Base-by-base conservation (phyloP, 2,113 vertebrate genomes). In the Tupaia tana region DNA sequence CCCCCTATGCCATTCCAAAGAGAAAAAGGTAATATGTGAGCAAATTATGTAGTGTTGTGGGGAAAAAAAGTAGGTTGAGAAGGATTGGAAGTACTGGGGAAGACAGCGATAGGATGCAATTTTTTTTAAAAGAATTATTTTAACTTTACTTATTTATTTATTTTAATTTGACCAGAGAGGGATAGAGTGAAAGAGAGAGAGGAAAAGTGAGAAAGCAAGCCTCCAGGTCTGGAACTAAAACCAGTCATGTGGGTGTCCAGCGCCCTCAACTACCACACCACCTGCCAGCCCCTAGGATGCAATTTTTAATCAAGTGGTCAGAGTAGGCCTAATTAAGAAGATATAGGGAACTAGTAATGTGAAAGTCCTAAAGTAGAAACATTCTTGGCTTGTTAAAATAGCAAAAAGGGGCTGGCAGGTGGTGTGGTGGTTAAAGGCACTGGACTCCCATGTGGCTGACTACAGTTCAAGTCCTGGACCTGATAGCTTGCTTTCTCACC, bases 241-340 rank as follows among this genome's bases (percentile, higher is more conserved):
- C 43, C 43, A 43, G 43, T 43, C 43, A 43, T 43, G 43, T 43
- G 43, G 43, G 43, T 43, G 43, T 43, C 43, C 43, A 43, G 43
- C 5, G 43, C 43, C 43, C 43, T 43, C 43, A 43, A 43, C 43
- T 43, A 43, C 43, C 43, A 43, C 5, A 43, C 43, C 43, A 43
- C 43, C 43, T 43, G 43, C 43, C 43, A 43, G 43, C 43, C 43
- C 43, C 43, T 43, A 43, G 43, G 43, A 43, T 82, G 54, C 12
- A 86, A 1, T 94, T 82, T 82, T 89, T 95, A 88, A 64, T 87
- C 34, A 31, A 12, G 16, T 85, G 16, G 24, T 82, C 69, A 67
- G 0, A 63, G 20, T 91, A 78, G 84, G 73, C 29, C 19, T 93
- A 13, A 58, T 74, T 91, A 63, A 91, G 24, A 86, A 89, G 58